phyloP scores from a whole-genome alignment of 2,113 vertebrate species.

The Rhinogobius similis region DNA sequence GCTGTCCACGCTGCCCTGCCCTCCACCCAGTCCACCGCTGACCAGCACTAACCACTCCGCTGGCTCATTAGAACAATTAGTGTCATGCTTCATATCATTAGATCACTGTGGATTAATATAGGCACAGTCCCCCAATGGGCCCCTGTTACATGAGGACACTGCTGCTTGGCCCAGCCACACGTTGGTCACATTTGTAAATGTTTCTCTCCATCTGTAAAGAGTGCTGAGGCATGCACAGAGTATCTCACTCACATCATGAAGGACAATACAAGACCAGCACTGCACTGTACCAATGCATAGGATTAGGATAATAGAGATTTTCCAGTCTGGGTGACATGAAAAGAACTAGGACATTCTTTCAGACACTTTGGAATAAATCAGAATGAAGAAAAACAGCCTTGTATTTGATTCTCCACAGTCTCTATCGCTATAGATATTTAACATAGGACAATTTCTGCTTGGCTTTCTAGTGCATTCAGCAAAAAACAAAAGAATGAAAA shows the following conservation, averaged over 20 bases:
- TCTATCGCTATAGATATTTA: background rate
- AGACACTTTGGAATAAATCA: background rate
- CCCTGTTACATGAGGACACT: slow-evolving; percentile 11
- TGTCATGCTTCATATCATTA: slow-evolving; percentile 44
- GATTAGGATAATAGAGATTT: slow-evolving; percentile 1
- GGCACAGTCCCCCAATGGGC: slow-evolving; percentile 7
- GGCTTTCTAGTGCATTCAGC: too few relatives aligned
- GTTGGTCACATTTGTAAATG: background rate
- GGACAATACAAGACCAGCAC: background rate
- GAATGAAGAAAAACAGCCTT: background rate
- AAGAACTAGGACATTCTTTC: slow-evolving; percentile 3
- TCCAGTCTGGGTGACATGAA: slow-evolving; percentile 2
- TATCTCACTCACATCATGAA: background rate
- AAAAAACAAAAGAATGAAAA: too few relatives aligned
- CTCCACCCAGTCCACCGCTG: background rate
- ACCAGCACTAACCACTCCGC: slow-evolving; percentile 21
- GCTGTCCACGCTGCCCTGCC: slow-evolving; percentile 10
- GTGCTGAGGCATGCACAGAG: background rate
- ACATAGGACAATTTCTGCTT: too few relatives aligned
- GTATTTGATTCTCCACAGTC: background rate
- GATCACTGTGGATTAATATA: slow-evolving; percentile 36
- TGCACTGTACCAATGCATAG: background rate
- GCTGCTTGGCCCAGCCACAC: background rate
- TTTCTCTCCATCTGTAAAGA: too few relatives aligned
- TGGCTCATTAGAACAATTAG: slow-evolving; percentile 59